A percentile compares a stretch with the other conserved stretches of the same genome.
Conservation (phyloP, 2,888 invertebrate species). For the Crioceris asparagi region DNA sequence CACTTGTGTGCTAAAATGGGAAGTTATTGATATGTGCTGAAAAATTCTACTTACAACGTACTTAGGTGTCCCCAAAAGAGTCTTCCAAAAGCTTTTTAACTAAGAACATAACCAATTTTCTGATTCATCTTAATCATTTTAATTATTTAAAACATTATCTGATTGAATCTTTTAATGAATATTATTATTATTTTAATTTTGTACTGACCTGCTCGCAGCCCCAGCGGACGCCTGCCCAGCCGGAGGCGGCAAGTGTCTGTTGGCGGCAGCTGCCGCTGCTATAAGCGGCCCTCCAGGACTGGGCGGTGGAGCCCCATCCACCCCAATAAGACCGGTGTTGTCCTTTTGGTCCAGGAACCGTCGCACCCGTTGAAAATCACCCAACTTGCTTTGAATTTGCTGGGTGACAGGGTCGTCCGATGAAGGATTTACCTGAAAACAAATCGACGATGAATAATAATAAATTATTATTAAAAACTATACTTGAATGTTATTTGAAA, state of each 20-base stretch:
- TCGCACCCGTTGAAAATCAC: slow-evolving; percentile 58
- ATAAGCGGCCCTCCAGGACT: slow-evolving; percentile 48
- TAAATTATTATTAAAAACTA: too few relatives aligned
- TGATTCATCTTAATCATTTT: neutral
- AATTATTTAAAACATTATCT: neutral
- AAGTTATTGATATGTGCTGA: too few relatives aligned
- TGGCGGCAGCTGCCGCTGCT: too few relatives aligned
- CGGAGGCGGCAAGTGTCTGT: slow-evolving; percentile 9
- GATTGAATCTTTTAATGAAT: neutral
- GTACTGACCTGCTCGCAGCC: slow-evolving; percentile 15
- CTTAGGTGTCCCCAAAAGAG: too few relatives aligned
- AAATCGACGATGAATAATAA: too few relatives aligned
- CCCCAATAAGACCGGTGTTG: slow-evolving; percentile 63
- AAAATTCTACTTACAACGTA: too few relatives aligned
- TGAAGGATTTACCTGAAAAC: slow-evolving; percentile 53
- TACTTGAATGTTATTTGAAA: too few relatives aligned
- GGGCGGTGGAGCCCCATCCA: slow-evolving; percentile 44
- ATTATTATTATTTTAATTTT: neutral
- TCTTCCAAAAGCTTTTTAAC: too few relatives aligned
- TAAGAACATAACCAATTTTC: too few relatives aligned
- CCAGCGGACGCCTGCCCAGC: slow-evolving; percentile 10
- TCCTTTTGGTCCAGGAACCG: slow-evolving; percentile 51
- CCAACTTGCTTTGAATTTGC: slow-evolving; percentile 62
- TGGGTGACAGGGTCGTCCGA: slow-evolving; percentile 54
- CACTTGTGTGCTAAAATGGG: too few relatives aligned